A percentile compares a stretch with the other conserved stretches of the same genome.
Evolutionary conservation across 2,797 vertebrate genomes (phyloP).

Genomic region (Euphonia xanthogaster): DNA sequence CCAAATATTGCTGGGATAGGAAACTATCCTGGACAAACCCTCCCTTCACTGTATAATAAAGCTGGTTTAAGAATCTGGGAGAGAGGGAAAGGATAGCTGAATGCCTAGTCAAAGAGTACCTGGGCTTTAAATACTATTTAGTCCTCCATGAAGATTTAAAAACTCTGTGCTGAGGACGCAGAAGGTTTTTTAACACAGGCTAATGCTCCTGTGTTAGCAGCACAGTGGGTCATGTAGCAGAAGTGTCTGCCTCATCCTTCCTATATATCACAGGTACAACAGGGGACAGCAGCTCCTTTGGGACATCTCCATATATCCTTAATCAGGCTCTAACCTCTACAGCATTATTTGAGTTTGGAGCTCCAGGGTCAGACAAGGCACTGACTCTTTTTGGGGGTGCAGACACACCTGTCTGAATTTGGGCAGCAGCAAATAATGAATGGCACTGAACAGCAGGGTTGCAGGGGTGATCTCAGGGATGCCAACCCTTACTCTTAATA

Average conservation of each 20-base stretch:
- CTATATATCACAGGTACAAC: neutral
- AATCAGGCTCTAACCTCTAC: neutral
- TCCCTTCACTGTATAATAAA: neutral
- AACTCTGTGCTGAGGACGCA: neutral
- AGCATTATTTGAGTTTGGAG: neutral
- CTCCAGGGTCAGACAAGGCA: neutral
- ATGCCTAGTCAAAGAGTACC: neutral
- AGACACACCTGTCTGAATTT: neutral
- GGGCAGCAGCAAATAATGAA: neutral
- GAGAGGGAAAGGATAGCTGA: neutral
- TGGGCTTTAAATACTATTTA: neutral
- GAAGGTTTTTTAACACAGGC: neutral
- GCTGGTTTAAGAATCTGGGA: neutral
- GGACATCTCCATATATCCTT: neutral
- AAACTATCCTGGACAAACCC: neutral
- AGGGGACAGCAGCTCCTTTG: neutral
- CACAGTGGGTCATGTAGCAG: neutral
- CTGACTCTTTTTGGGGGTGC: neutral
- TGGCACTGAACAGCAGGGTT: neutral
- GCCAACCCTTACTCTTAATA: neutral
- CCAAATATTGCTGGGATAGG: neutral
- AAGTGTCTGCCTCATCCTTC: neutral
- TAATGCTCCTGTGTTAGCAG: neutral
- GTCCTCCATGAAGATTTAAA: neutral
- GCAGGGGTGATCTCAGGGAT: neutral